Percentiles rank a stretch among this genome's conserved stretches.
Evolutionary conservation across 2,797 vertebrate species (phyloP).

Genomic region (Sciurus vulgaris): DNA sequence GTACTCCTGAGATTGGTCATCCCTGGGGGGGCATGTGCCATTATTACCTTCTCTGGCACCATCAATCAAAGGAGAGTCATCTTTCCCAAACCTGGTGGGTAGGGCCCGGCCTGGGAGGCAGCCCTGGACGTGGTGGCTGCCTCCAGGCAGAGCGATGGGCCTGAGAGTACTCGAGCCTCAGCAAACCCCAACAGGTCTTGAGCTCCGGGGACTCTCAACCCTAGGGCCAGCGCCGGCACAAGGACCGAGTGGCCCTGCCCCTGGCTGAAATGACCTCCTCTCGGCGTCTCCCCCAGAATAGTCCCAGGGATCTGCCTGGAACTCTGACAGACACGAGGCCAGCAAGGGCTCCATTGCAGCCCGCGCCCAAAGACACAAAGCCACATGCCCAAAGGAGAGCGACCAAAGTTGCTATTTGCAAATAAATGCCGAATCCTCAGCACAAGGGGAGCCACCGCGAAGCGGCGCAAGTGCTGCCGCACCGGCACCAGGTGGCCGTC

Average conservation of each 20-base stretch:
- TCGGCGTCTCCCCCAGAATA: background rate
- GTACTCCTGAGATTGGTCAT: background rate
- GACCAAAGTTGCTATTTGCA: slow-evolving; percentile 58
- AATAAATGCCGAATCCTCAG: background rate
- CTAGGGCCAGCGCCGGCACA: background rate
- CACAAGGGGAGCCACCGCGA: background rate
- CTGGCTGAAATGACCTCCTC: background rate
- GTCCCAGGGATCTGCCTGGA: background rate
- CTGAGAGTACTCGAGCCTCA: background rate
- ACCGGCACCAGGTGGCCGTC: background rate
- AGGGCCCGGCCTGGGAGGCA: background rate
- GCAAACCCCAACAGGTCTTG: slow-evolving; percentile 56
- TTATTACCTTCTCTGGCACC: background rate
- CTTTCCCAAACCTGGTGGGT: background rate
- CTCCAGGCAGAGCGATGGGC: background rate
- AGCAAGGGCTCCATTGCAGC: background rate
- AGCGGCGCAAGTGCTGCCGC: background rate
- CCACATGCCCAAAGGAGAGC: background rate
- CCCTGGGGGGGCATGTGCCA: background rate
- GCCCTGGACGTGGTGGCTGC: background rate
- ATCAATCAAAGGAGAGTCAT: background rate
- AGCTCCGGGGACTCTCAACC: background rate
- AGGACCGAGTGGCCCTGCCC: background rate
- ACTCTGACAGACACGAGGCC: background rate
- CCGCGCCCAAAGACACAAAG: background rate